A percentile compares a stretch with the other conserved stretches of the same genome.
Conservation (phyloP, 2,888 invertebrate genomes). For the Tenthredo notha region DNA sequence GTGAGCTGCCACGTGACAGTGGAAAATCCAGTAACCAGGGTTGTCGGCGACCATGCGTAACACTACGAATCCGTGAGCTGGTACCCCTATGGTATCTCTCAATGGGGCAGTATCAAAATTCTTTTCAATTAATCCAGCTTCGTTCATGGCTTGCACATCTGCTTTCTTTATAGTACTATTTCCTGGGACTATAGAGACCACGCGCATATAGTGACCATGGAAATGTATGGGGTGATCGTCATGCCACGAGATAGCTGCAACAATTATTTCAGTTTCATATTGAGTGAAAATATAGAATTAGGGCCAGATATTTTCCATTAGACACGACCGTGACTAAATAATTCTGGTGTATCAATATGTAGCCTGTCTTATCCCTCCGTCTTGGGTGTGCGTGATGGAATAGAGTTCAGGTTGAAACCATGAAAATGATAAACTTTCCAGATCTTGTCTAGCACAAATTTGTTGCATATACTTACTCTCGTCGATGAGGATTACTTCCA, state of each 20-base stretch:
- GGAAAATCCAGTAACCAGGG: constrained; percentile 79
- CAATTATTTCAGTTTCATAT: background rate
- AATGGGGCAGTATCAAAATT: constrained; percentile 73
- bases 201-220: constrained; percentile 76
- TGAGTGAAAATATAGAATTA: background rate
- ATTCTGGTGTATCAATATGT: background rate
- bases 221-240: constrained; percentile 77
- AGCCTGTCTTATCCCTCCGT: background rate
- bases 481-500: constrained; percentile 77
- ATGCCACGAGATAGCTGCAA: constrained; percentile 58
- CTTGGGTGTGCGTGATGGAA: background rate
- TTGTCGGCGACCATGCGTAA: constrained; percentile 78
- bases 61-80: constrained; percentile 78
- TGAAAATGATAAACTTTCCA: background rate
- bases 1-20: constrained; percentile 79
- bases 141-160: constrained; percentile 72
- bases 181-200: constrained; percentile 71
- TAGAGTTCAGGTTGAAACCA: background rate
- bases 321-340: background rate
- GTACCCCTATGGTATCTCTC: constrained; percentile 79
- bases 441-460: background rate
- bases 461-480: constrained; percentile 66
- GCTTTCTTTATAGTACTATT: constrained; percentile 68
- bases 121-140: constrained; percentile 71
- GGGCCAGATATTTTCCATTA: background rate